Base-by-base conservation (phyloP, 1,140 invertebrate species). In the Trialeurodes vaporariorum region DNA sequence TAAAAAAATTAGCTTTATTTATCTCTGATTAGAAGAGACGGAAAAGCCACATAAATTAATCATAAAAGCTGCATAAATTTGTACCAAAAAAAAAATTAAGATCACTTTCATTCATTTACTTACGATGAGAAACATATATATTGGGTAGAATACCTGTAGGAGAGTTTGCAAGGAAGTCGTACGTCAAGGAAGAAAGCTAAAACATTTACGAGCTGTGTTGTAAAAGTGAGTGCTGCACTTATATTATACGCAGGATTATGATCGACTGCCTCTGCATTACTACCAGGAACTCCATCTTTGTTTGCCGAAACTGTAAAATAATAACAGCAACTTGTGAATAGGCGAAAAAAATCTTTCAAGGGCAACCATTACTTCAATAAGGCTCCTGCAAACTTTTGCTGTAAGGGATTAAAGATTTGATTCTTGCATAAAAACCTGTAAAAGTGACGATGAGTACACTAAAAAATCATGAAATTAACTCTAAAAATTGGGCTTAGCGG, bases 141-240 rank as follows among this genome's bases (percentile, higher is more conserved):
- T 12, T 34, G 17, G 21, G 1, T 66, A 63, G 67, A 67, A 72
- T 70, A 91, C 89, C 85, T 88, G 76, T 90, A 91, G 68, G 83
- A 80, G 71, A 92, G 80, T 77, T 86, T 86, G 72, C 87, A 86
- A 34, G 91, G 91, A 74, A 93, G 78, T 72, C 84, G 79, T 62
- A 90, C 81, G 78, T 92, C 87, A 58, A 93, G 80, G 75, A 88
- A 88, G 79, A 85, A 89, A 27, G 90, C 86, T 65, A 93, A 77
- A 70, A 92, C 81, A 75, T 86, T 85, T n/a, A 90, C 83, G 69
- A 94, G 79, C 80, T 95, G 92, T 66, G 90, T 87, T 22, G 87
- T 86, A 76, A 92, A 91, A 62, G 87, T 87, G 27, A 94, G 81
- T 61, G 87, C 91, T 49, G 90, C 90, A 75, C 84, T 85, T 63